These are phyloP conservation scores for Eilema depressum DNA, from an alignment of 2,888 invertebrate species.

Conservation along the genomic window DNA sequence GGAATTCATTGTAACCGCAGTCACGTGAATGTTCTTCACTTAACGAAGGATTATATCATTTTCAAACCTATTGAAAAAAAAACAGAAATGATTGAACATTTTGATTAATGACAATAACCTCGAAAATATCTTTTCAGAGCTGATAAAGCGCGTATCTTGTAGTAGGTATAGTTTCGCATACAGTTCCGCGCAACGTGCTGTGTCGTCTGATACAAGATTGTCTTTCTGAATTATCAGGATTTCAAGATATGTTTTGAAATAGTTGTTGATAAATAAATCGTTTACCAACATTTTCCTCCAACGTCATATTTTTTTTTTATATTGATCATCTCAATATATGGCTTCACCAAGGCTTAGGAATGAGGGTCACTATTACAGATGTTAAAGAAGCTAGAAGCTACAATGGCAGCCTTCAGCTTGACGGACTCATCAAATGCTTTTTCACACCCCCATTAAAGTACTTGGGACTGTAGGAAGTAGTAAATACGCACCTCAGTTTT, in stretches of 20 bases:
- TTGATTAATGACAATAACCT: neutral
- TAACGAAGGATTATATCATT: neutral
- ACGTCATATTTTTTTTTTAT: neutral
- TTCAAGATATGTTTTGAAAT: constrained; percentile 1
- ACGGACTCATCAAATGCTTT: too few species aligned
- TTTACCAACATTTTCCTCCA: neutral
- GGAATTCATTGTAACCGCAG: too few species aligned
- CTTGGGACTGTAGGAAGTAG: too few species aligned
- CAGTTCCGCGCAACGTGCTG: neutral
- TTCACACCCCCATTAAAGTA: too few species aligned
- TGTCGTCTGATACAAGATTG: neutral
- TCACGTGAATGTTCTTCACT: neutral
- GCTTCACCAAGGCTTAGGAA: too few species aligned
- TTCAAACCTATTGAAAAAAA: neutral
- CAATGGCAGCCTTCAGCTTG: too few species aligned
- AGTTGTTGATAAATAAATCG: neutral
- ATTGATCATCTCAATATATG: neutral
- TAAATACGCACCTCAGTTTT: too few species aligned
- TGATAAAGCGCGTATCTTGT: neutral
- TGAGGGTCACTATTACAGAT: too few species aligned
- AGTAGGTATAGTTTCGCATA: neutral
- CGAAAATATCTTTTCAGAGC: neutral
- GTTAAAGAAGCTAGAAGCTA: too few species aligned
- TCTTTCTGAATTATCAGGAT: neutral
- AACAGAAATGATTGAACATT: neutral